phyloP scores from a whole-genome alignment of 2,888 invertebrate species.

The Drepana falcataria region DNA sequence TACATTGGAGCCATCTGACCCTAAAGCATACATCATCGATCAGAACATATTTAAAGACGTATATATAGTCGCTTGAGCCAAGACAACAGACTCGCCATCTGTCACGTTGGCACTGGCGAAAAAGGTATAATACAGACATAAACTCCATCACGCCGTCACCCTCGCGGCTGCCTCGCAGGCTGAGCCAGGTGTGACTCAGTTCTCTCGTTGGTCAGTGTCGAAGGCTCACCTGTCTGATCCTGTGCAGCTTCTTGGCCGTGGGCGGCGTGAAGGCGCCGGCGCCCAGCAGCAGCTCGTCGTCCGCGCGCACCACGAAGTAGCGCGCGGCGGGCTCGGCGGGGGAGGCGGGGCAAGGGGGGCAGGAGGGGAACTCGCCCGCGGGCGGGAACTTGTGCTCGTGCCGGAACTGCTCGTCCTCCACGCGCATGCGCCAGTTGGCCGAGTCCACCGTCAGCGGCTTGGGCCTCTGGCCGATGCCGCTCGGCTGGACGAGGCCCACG shows the following conservation, averaged over 20 bases:
- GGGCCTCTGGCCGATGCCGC: slow-evolving; percentile 87
- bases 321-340: slow-evolving; percentile 28
- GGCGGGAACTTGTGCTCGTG: slow-evolving; percentile 35
- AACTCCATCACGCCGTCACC: too few relatives aligned
- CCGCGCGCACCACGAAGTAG: slow-evolving; percentile 82
- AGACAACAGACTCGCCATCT: too few relatives aligned
- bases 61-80: too few relatives aligned
- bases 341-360: too few relatives aligned
- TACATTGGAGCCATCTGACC: too few relatives aligned
- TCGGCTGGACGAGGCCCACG: slow-evolving; percentile 83
- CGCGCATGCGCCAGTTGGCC: slow-evolving; percentile 58
- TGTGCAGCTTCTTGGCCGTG: slow-evolving; percentile 80
- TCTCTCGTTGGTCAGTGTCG: not conserved
- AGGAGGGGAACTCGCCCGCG: slow-evolving; percentile 10
- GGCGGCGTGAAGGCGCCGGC: slow-evolving; percentile 76
- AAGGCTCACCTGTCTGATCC: slow-evolving; percentile 74
- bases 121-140: too few relatives aligned
- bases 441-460: slow-evolving; percentile 81
- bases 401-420: slow-evolving; percentile 42
- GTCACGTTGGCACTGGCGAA: too few relatives aligned
- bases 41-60: too few relatives aligned
- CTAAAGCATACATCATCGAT: too few relatives aligned
- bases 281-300: slow-evolving; percentile 76
- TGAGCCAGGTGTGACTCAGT: too few relatives aligned
- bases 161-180: too few relatives aligned